Base-by-base conservation (phyloP, 2,888 invertebrate species). In the Acheta domesticus region DNA sequence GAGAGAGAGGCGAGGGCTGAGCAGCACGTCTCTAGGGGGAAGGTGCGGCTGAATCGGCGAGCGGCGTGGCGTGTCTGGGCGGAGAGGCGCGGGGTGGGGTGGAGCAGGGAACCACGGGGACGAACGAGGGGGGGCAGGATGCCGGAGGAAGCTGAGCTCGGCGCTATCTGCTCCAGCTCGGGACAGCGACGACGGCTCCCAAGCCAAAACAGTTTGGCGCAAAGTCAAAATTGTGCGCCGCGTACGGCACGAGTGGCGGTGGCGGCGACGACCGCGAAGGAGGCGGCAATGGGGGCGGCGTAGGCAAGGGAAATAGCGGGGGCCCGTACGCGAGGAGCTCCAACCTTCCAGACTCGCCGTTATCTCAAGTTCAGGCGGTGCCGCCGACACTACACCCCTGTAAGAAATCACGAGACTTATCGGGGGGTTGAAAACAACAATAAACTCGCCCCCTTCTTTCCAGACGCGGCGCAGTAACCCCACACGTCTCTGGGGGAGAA, bases 171-270 rank as follows among this genome's bases (percentile, higher is more conserved):
- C 62, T 62, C n/a, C 62, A 19, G 62, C 62, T 14, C n/a, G 62
- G 62, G 62, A 12, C 62, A 62, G 62, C 62, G 62, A 62, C 62
- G 62, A 62, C 62, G 62, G 62, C 14, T 62, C 62, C 62, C 62
- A 62, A 62, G 62, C 62, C 62, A 62, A 62, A 62, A n/a, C 62
- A 62, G 62, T 62, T 62, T 62, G 62, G 62, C 62, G 62, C 62
- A n/a, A 62, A 62, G 62, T 62, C 62, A 62, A 62, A 62, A 62
- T 62, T 62, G 62, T 62, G 62, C 62, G 62, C n/a, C 62, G 62
- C 62, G 62, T 62, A 62, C 16, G 62, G 36, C 36, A 36, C 36
- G 36, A 36, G 36, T 8, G 36, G 36, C 36, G 36, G 8, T 36
- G 36, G 36, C 36, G 36, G 8, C 36, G 36, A 36, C 36, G 36